Conservation (phyloP, 2,113 vertebrate genomes). For the Vanacampus margaritifer region DNA sequence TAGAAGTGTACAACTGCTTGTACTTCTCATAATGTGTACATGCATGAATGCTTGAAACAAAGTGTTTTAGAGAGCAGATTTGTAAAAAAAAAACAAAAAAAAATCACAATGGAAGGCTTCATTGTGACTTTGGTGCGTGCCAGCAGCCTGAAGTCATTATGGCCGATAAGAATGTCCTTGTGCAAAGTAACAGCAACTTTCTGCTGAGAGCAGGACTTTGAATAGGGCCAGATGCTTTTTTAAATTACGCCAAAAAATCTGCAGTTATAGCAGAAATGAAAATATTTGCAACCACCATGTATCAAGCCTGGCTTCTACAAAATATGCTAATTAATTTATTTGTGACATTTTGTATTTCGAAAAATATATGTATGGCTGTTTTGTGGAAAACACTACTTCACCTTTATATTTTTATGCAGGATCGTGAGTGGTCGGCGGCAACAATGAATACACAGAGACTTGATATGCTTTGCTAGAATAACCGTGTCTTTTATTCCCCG, state of each 20-base stretch:
- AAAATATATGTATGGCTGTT: too few relatives aligned
- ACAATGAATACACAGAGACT: too few relatives aligned
- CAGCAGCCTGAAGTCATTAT: conserved; percentile 7
- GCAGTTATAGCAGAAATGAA: not conserved
- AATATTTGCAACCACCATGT: not conserved
- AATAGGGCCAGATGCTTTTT: not conserved
- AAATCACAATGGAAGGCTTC: not conserved
- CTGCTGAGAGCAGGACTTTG: not conserved
- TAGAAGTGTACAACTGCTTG: not conserved
- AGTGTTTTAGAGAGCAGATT: conserved; percentile 2
- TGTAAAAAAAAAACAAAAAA: conserved; percentile 4
- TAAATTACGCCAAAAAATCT: conserved; percentile 1
- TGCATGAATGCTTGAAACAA: conserved; percentile 4
- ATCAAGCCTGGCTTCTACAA: not conserved
- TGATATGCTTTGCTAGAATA: too few relatives aligned
- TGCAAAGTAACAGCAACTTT: conserved; percentile 10
- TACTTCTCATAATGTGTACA: not conserved
- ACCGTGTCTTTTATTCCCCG: too few relatives aligned
- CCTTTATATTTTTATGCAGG: too few relatives aligned
- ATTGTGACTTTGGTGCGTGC: conserved; percentile 6
- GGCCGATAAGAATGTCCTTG: conserved; percentile 15
- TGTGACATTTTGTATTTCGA: not conserved
- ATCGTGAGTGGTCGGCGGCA: too few relatives aligned
- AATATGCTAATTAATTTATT: not conserved
- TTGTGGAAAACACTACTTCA: too few relatives aligned